A percentile compares a stretch with the other conserved stretches of the same genome.
These are phyloP conservation scores for Magallana gigas DNA, from an alignment of 1,140 invertebrate species.

Conservation along the genomic window DNA sequence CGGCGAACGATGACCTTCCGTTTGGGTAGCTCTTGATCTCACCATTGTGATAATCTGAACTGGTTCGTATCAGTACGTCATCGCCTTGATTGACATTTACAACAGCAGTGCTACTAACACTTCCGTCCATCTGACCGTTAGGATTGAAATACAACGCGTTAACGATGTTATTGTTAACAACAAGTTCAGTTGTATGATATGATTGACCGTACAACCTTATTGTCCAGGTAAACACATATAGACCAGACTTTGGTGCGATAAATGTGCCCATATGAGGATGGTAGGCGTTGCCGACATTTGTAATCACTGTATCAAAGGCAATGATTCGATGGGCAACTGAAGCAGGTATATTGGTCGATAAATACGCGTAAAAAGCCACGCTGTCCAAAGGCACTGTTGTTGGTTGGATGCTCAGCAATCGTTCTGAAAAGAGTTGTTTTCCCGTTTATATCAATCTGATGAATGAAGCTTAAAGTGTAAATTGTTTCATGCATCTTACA, in stretches of 20 bases:
- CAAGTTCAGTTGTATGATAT: too few relatives aligned
- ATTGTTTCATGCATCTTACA: too few relatives aligned
- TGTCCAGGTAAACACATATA: background rate
- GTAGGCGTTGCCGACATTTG: constrained; percentile 5
- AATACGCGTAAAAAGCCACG: constrained; percentile 19
- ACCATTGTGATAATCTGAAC: background rate
- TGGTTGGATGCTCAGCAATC: background rate
- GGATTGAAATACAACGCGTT: too few relatives aligned
- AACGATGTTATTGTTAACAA: too few relatives aligned
- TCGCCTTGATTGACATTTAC: too few relatives aligned
- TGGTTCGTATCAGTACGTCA: background rate
- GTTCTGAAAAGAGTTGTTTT: too few relatives aligned
- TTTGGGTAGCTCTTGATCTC: background rate
- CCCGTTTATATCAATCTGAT: too few relatives aligned
- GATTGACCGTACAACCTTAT: background rate
- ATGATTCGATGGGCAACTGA: background rate
- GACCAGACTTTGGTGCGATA: background rate
- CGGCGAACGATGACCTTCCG: too few relatives aligned
- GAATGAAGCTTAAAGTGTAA: too few relatives aligned
- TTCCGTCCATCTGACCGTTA: too few relatives aligned
- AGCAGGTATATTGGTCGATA: background rate
- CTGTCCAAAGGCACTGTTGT: background rate
- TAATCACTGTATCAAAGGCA: constrained; percentile 7
- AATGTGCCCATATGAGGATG: background rate
- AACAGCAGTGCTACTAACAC: too few relatives aligned